phyloP scores from a whole-genome alignment of 2,888 invertebrate genomes.

The Megaustenia siamemsis region DNA sequence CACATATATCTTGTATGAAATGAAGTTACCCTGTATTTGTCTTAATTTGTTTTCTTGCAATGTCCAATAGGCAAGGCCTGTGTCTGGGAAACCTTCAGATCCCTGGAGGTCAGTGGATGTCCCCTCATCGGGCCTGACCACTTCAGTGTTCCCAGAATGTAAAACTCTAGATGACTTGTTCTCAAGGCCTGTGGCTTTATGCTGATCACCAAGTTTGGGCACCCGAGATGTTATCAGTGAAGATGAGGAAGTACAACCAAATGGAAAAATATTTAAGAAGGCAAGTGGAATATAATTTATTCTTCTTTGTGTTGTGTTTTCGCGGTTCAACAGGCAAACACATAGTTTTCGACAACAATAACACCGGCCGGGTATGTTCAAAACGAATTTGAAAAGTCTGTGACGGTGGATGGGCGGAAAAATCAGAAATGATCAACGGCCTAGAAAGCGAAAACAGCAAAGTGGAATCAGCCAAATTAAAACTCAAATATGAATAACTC shows the following conservation, averaged over 20 bases:
- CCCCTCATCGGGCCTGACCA: constrained; percentile 65
- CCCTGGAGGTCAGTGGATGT: constrained; percentile 75
- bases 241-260: constrained; percentile 95
- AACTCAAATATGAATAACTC: too few relatives aligned
- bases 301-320: too few relatives aligned
- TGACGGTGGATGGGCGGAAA: too few relatives aligned
- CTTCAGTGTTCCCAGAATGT: constrained; percentile 78
- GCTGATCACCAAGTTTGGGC: constrained; percentile 89
- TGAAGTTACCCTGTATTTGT: too few relatives aligned
- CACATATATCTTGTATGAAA: too few relatives aligned
- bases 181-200: constrained; percentile 88
- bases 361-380: too few relatives aligned
- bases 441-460: too few relatives aligned
- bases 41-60: background rate
- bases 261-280: constrained; percentile 97
- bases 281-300: constrained; percentile 57
- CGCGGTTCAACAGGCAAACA: too few relatives aligned
- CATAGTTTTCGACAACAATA: too few relatives aligned
- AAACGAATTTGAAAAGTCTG: too few relatives aligned
- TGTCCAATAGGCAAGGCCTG: constrained; percentile 64
- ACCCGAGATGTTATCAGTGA: constrained; percentile 93
- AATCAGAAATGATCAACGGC: too few relatives aligned
- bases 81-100: constrained; percentile 63
- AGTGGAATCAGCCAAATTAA: too few relatives aligned
- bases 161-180: constrained; percentile 85